Base-by-base conservation (phyloP, 2,888 invertebrate species). In the Drosophila mayaguana region DNA sequence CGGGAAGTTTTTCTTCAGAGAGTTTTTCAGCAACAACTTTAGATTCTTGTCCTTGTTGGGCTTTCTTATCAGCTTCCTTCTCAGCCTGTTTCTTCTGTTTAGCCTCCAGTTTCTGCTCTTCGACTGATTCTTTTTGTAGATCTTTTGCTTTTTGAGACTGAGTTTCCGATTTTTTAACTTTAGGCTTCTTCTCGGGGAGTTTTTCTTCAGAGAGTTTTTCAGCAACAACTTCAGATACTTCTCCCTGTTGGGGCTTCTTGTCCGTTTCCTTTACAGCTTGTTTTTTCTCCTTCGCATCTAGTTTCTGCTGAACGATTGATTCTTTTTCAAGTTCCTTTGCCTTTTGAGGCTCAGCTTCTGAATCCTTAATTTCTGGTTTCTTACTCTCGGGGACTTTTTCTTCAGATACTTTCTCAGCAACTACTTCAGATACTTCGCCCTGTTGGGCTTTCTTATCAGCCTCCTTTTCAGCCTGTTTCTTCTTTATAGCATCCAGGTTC, bases 131-230 rank as follows among this genome's bases (percentile, higher is more conserved):
- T 50, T 66, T 38, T 11, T 67, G 56, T 0, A 56, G 25, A 0
- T 62, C 8, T 32, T 53, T 65, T 0, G 43, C 56, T 22, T 56
- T 60, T 20, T 42, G 22, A 25, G 63, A 18, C 20, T 71, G 50
- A 2, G n/a, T 1, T 16, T 73, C 45, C 7, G 66, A 60, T 6
- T 81, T 73, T 18, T 66, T 48, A 1, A 67, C 25, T 59, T 36
- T 16, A 6, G 5, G 3, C 0, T 42, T 51, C 42, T 42, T 32
- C n/a, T 51, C 60, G 0, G 16, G 14, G 0, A 25, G 2, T 7
- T 34, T 54, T 34, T 57, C 36, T 16, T 57, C 50, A 18, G 53
- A 34, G 2, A 43, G 14, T 11, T 54, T 34, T 12, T 36, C 54
- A 14, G 50, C 42, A 11, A 50, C 14, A 8, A 36, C 12, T 16